phyloP scores from a whole-genome alignment of 2,113 vertebrate genomes.

The Thalassarche chlororhynchos region DNA sequence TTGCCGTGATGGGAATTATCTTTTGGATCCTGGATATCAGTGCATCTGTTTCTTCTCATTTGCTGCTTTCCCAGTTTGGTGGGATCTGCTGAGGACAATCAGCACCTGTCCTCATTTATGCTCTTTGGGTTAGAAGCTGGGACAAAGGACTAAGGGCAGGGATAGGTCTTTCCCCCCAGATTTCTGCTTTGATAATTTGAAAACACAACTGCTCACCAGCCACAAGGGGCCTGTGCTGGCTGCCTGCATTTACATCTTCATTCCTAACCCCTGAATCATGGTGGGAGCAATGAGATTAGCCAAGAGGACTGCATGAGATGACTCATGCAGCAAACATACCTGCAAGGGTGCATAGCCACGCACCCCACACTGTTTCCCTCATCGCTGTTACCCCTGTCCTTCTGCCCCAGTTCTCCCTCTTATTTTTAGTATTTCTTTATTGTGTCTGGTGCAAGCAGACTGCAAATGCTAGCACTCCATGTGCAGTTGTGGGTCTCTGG shows the following conservation, averaged over 20 bases:
- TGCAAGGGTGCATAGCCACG: background rate
- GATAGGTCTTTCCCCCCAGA: background rate
- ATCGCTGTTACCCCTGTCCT: background rate
- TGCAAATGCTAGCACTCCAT: background rate
- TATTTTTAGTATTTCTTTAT: background rate
- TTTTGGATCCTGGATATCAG: background rate
- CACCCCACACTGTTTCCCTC: background rate
- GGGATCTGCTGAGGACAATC: background rate
- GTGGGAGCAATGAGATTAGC: background rate
- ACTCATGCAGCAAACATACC: background rate
- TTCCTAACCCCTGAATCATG: background rate
- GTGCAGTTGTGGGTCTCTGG: rapidly evolving
- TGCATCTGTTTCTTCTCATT: background rate
- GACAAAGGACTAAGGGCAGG: background rate
- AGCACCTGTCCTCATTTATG: background rate
- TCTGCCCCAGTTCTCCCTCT: background rate
- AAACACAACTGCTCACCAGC: background rate
- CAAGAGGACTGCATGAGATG: background rate
- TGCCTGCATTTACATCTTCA: background rate
- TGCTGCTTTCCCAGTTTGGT: background rate
- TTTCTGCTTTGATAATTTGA: background rate
- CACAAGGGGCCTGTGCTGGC: background rate
- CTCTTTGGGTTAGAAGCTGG: background rate
- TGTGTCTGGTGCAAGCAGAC: background rate
- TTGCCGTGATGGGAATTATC: background rate